A percentile compares a stretch with the other conserved stretches of the same genome.
phyloP scores from a whole-genome alignment of 1,140 invertebrate genomes.

The Pristionchus pacificus region DNA sequence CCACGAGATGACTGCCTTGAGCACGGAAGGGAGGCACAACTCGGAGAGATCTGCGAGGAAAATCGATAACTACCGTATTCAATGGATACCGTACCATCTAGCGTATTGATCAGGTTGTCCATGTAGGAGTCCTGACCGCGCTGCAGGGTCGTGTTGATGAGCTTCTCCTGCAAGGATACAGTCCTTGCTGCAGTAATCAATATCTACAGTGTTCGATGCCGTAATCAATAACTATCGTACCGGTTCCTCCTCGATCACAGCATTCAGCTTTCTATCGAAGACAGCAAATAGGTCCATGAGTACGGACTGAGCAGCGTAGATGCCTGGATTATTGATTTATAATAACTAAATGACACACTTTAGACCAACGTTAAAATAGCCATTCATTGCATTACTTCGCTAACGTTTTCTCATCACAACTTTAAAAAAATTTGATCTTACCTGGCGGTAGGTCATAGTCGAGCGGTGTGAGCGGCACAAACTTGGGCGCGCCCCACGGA shows the following conservation, averaged over 20 bases:
- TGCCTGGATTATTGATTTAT: constrained; percentile 28
- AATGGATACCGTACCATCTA: neutral
- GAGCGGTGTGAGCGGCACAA: constrained; percentile 32
- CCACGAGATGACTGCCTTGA: constrained; percentile 90
- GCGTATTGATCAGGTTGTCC: constrained; percentile 49
- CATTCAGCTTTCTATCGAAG: constrained; percentile 46
- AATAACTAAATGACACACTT: neutral
- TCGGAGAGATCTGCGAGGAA: constrained; percentile 63
- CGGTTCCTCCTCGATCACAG: constrained; percentile 45
- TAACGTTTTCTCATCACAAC: too few species aligned
- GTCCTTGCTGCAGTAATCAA: neutral
- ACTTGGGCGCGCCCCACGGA: constrained; percentile 46
- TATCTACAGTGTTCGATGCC: too few species aligned
- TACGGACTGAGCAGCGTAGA: constrained; percentile 41
- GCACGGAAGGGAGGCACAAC: constrained; percentile 89
- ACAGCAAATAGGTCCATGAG: constrained; percentile 46
- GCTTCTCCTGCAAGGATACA: constrained; percentile 45
- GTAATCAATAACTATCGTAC: constrained; percentile 8
- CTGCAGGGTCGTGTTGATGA: constrained; percentile 49
- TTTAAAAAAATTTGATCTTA: neutral
- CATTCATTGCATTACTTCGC: too few species aligned
- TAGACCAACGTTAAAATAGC: too few species aligned
- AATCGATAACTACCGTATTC: neutral
- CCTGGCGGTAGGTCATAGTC: constrained; percentile 33
- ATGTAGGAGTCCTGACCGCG: constrained; percentile 50